These are phyloP conservation scores for Condylura cristata DNA, from an alignment of 2,113 vertebrate genomes.

Conservation along the genomic window DNA sequence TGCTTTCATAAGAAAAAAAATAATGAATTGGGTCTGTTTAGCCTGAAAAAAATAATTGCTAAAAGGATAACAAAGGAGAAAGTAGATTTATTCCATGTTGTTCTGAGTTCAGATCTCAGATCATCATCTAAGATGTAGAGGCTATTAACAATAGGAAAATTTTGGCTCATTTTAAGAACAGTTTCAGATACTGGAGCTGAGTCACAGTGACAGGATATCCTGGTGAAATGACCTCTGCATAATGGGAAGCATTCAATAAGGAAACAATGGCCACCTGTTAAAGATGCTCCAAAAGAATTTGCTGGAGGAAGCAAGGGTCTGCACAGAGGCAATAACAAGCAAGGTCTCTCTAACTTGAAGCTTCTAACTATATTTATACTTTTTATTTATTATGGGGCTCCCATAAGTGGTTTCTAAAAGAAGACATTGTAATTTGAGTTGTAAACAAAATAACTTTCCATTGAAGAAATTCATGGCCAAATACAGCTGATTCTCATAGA, in stretches of 20 bases:
- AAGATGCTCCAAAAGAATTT: background rate
- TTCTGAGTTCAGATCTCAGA: background rate
- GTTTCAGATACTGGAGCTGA: constrained; percentile 15
- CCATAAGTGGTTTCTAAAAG: background rate
- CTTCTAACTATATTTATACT: background rate
- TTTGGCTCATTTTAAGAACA: background rate
- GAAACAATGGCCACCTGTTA: constrained; percentile 49
- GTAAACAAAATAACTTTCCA: constrained; percentile 4
- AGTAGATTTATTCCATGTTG: background rate
- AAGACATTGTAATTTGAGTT: background rate
- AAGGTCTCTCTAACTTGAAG: background rate
- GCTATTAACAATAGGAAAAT: background rate
- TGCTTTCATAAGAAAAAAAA: background rate
- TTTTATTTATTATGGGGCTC: background rate
- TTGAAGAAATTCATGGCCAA: background rate
- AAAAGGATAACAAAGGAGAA: background rate
- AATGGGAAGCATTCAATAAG: constrained; percentile 19
- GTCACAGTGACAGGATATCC: background rate
- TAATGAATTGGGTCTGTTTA: background rate
- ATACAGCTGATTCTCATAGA: background rate
- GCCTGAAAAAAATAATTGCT: background rate
- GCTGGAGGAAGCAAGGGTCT: background rate
- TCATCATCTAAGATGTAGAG: background rate
- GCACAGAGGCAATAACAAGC: background rate
- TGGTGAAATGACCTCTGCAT: background rate